These are phyloP conservation scores for Sphaeridia pumilis DNA, from an alignment of 2,888 invertebrate species.

Conservation along the genomic window DNA sequence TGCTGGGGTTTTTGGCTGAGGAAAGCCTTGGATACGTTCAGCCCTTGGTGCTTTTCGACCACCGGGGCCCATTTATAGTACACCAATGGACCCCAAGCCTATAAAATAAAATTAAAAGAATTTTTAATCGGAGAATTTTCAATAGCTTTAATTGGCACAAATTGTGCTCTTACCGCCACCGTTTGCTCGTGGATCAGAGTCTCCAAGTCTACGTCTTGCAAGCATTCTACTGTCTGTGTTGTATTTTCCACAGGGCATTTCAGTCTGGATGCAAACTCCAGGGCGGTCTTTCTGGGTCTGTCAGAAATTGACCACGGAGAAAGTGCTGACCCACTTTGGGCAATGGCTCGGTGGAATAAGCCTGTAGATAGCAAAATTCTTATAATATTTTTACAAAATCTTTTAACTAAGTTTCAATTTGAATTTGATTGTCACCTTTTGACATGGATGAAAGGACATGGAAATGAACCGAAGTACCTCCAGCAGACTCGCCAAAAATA, in stretches of 20 bases:
- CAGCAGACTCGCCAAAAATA: slow-evolving; percentile 10
- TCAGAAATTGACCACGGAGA: slow-evolving; percentile 1
- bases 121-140: neutral
- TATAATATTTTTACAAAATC: neutral
- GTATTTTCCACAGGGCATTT: neutral
- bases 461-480: slow-evolving; percentile 1
- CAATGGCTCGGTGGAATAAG: slow-evolving; percentile 1
- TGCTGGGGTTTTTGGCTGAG: neutral
- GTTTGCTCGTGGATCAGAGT: neutral
- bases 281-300: neutral
- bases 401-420: neutral
- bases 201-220: neutral
- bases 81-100: neutral
- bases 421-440: neutral
- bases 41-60: neutral
- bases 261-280: neutral
- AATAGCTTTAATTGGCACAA: neutral
- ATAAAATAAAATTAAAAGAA: neutral
- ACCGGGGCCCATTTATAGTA: slow-evolving; percentile 4
- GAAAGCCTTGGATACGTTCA: neutral
- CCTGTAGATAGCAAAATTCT: neutral
- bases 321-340: slow-evolving; percentile 1
- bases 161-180: neutral
- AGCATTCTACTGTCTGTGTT: slow-evolving; percentile 1
- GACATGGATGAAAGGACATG: neutral